Base-by-base conservation (phyloP, 2,888 invertebrate genomes). In the Zelleria hepariella region DNA sequence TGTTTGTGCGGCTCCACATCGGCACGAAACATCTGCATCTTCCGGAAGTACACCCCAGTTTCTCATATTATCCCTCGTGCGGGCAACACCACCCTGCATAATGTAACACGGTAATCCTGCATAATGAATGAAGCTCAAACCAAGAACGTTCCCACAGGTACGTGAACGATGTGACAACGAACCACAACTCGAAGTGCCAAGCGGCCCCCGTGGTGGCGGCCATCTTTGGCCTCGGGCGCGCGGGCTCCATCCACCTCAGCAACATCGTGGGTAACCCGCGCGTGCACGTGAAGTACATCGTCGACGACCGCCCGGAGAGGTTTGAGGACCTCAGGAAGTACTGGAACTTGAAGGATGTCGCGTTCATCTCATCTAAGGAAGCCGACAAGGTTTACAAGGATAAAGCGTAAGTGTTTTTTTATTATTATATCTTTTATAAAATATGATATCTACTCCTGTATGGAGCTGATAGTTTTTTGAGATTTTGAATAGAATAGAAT, bases 221-320 rank as follows among this genome's bases (percentile, higher is more conserved):
- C 4, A 73, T 92, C 23, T 91, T 92, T 64, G 92, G 92, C 1
- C 73, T 90, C 1, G 92, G 92, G 1, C 86, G 92, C 27, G 92
- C 92, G 2, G 92, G 92, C 0, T 90, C 90, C 57, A 91, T 92
- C 62, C 92, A 92, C 66, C 72, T 92, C 61, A 64, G 74, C 15
- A 90, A 86, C 63, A 74, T 92, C 23, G 63, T 87, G 4, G 69
- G 68, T 6, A 91, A 86, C 69, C 80, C 82, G 1, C 86, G 91
- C 5, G 72, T 89, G 0, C 76, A 82, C 26, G 70, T 92, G 5
- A 73, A 90, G 52, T 92, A 92, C 68, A 74, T 92, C 52, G 85
- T 92, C 0, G 92, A 92, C 54, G 90, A 91, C 57, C 73, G 83
- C 25, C 72, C 74, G 0, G 75, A 79, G 0, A 86, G 82, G 51